Conservation (phyloP, 2,797 vertebrate genomes). For the Silurus lanzhouensis region DNA sequence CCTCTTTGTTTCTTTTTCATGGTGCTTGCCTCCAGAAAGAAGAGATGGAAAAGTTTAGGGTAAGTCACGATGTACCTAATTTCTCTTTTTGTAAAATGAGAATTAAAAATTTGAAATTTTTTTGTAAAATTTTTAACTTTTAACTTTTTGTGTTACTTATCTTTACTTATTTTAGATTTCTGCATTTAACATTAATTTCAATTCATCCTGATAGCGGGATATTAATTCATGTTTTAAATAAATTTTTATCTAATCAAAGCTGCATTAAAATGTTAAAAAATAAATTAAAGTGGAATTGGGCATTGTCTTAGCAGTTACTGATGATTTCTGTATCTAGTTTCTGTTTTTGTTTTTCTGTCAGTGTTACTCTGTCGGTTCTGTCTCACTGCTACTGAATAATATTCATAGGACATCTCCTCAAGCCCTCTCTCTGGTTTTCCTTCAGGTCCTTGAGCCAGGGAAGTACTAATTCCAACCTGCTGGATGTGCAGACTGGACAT, state of each 20-base stretch:
- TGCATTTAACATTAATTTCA: no score
- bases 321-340: not conserved
- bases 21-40: constrained; percentile 98
- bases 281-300: no score
- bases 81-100: not conserved
- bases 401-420: not conserved
- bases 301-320: no score
- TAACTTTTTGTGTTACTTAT: no score
- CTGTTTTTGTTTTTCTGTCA: not conserved
- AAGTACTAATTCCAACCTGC: constrained; percentile 96
- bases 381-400: not conserved
- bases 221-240: no score
- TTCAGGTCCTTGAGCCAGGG: constrained; percentile 92
- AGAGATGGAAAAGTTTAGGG: constrained; percentile 99
- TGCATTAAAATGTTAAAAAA: no score
- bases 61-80: constrained; percentile 76
- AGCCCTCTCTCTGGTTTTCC: constrained; percentile 20
- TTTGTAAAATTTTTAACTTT: no score
- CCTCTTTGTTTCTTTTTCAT: constrained; percentile 75
- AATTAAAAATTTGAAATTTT: no score
- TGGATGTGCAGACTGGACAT: constrained; percentile 93
- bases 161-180: no score
- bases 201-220: no score
- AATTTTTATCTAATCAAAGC: no score
- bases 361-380: not conserved